Base-by-base conservation (phyloP, 2,888 invertebrate species). In the Lepidonotus clava region DNA sequence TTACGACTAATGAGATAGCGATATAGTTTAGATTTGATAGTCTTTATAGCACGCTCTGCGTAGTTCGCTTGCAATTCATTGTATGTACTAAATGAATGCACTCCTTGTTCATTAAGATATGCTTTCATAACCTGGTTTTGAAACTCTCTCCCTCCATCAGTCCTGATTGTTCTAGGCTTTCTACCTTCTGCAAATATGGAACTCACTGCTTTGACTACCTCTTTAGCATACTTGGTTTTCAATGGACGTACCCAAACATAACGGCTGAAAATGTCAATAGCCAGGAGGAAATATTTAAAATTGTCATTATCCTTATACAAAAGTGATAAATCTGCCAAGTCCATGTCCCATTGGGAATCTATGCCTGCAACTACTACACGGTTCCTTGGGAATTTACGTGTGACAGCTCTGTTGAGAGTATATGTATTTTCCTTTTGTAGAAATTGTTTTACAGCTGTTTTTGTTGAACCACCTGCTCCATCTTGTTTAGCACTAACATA, bases 181-280 rank as follows among this genome's bases (percentile, higher is more conserved):
- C 84, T 32, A 4, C 84, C 84, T 61, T 84, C 61, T 4, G n/a
- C 28, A 24, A 84, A 61, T 1, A 84, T 61, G 1, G 56, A 34
- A 32, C 34, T 5, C 11, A 86, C 4, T 0, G 77, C 86, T 14
- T 86, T 34, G 14, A 36, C 53, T 11, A 86, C 46, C 40, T 86
- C 86, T 6, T 86, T 8, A 2, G 53, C 41, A 40, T 21, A 28
- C 28, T 67, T 51, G 1, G 76, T 86, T 51, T 80, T 86, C 32
- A 86, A n/a, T 8, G 86, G 77, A 1, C 38, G 5, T 8, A 67
- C 56, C 77, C 77, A 86, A 0, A 53, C 46, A 51, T 77, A 86
- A 21, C 84, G 32, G 14, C 56, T 56, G 38, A 84, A 84, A 6
- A 84, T 84, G 41, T 84, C 84, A 11, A 84, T 61, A 21, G n/a